Evolutionary conservation across 2,113 vertebrate genomes (phyloP), one percentile per base, ranked within the genome.

Genomic region (Malaclemys terrapin): DNA sequence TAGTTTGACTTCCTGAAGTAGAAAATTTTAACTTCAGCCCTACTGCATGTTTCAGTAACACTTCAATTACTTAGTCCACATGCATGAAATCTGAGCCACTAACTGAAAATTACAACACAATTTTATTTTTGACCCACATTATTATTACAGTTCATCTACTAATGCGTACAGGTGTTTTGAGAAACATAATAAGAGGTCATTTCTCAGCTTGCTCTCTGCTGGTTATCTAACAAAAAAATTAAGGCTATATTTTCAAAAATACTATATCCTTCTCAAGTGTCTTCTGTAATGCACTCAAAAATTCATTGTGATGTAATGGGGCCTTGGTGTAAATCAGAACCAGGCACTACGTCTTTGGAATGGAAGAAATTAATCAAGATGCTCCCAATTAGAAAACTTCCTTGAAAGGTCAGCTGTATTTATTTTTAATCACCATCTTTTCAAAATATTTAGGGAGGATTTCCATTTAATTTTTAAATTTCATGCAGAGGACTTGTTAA

Each of bases 201-300:
- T 96, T 94, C 52, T 90, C 62, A 89, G 31, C 85, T 54, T 89
- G 62, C 65, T 92, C 84, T 83, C 1, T 53, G 53, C 24, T 79
- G 17, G 50, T 80, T 88, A 93, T 52, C 62, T 92, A 53, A 95
- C 22, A 56, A 49, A 88, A 83, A 93, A 90, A 81, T 57, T 87
- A 31, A 69, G 62, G 62, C 35, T 69, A 19, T n/a, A 35, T 69
- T 69, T n/a, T n/a, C 35, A n/a, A 16, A 50, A 65, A 52, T 35
- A 62, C 6, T 35, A 87, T 96, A 82, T 82, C 99, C 99, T 95
- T 98, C 97, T 99, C 98, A 54, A 99, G 97, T 95, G 99, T 99
- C 79, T 89, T 93, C 96, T 99, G 98, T 93, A 99, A 95, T 0
- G 90, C 95, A 89, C 98, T 96, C 10, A 99, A 96, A 90, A 99